Base-by-base conservation (phyloP, 2,797 vertebrate species). In the Platyrinchus mystaceus region DNA sequence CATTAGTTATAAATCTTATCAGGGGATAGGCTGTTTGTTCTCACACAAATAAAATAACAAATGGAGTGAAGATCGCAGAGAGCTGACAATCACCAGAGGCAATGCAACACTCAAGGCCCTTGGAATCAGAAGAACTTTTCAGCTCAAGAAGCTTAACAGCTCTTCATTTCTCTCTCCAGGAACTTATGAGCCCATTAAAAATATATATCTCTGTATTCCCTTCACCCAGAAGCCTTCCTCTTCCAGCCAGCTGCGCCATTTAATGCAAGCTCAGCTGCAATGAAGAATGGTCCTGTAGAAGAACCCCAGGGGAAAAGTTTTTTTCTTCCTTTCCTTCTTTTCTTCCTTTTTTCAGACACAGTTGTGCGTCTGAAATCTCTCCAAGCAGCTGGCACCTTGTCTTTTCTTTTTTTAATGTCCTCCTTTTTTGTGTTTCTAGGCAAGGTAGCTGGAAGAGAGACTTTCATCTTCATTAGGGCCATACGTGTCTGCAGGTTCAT, bases 381-480 rank as follows among this genome's bases (percentile, higher is more conserved):
- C 66, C 84, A 92, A 94, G 92, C 96, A 97, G 94, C 95, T 97
- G 96, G 91, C 84, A 85, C 58, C 81, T 95, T 69, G 84, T 92
- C 78, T 96, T 79, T 60, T 55, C 46, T 74, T 81, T 92, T 95
- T 96, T 90, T 53, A 79, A 95, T 96, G 82, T 89, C 58, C n/a
- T 91, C 52, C 47, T 37, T 84, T 83, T 81, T 50, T 60, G 20
- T 75, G 80, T 95, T 94, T 92, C 58, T 84, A 96, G 90, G 95
- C 87, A 96, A 95, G 80, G 85, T 94, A 91, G 75, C 64, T 87
- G 53, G 59, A 90, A 93, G 91, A 95, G 85, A 94, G 91, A 87
- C 87, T 97, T 96, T 97, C 95, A 96, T 97, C 96, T 96, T 96
- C 95, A 97, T 97, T 97, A 96, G 50, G 91, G 89, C 91, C 94